Evolutionary conservation across 2,113 vertebrate genomes (phyloP), one percentile per base, ranked within the genome.

Genomic region (Panthera leo): DNA sequence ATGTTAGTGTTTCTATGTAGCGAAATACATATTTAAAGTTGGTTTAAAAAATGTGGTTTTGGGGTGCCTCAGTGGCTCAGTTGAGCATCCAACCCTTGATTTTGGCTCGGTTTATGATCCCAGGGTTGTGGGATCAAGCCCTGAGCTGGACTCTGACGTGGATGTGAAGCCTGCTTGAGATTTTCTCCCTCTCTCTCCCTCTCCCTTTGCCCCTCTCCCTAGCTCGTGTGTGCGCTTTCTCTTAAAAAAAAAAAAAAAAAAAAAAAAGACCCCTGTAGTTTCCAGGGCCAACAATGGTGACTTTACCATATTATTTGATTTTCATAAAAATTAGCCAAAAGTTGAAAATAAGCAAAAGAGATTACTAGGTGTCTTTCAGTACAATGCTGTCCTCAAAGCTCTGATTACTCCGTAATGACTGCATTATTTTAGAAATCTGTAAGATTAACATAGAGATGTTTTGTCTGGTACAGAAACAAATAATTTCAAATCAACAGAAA

Each of bases 251-350:
- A 61, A 18, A 58, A 58, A 58, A 42, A 45, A 45, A 7, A 45
- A 45, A 45, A 39, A 39, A 39, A 45, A 61, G 21, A 61, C 19
- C 45, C 51, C 91, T 91, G 21, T 7, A 45, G 80, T 91, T 96
- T 93, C 94, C 55, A 86, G 85, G 70, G 67, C 79, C 61, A 53
- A 76, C 23, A 89, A 90, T 23, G 27, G 45, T 51, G 7, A 78
- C 39, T 94, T 82, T 58, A 51, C 45, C n/a, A 88, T 5, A 45
- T 31, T 53, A 65, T 63, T 34, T 34, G 36, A 18, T 78, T 65
- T 92, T 45, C 63, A 82, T 58, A 95, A 97, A 96, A 92, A 92
- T 58, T 65, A 96, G 61, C 18, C 15, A n/a, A 93, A 95, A 96
- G 67, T 61, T 68, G 48, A 91, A 96, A 95, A 58, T 42, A 93